Conservation (phyloP, 2,113 vertebrate species). For the Ptyas mucosa region DNA sequence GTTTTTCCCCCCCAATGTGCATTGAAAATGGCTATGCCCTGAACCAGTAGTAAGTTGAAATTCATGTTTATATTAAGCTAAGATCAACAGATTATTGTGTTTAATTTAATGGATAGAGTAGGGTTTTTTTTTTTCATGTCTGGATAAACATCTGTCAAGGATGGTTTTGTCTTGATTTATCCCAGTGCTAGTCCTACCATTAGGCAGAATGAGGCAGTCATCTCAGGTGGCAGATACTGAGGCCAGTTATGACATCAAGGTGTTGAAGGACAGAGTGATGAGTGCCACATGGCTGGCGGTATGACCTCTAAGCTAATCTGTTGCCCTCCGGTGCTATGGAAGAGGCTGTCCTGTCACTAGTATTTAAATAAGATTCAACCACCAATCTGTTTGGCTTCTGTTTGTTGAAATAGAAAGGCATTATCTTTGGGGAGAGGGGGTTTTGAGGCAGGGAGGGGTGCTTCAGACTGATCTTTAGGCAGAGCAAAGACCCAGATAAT, state of each 20-base stretch:
- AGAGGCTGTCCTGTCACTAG: background rate
- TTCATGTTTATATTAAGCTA: constrained; percentile 7
- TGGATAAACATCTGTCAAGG: constrained; percentile 26
- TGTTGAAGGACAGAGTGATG: background rate
- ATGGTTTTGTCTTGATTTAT: constrained; percentile 12
- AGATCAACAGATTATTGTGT: constrained; percentile 7
- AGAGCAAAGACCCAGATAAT: background rate
- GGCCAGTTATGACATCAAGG: background rate
- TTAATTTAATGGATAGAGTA: background rate
- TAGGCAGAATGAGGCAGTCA: background rate
- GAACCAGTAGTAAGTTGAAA: constrained; percentile 17
- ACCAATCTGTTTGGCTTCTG: background rate
- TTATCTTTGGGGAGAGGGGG: background rate
- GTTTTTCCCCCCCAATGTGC: background rate
- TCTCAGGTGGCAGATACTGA: background rate
- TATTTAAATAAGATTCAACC: background rate
- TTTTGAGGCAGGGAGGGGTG: background rate
- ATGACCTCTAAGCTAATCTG: background rate
- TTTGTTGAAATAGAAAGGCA: background rate
- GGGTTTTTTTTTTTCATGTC: background rate
- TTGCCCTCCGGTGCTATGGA: background rate
- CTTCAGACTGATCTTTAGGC: background rate
- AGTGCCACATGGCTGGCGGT: background rate
- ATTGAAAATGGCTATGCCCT: background rate
- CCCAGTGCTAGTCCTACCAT: background rate